Percentiles rank a stretch among this genome's conserved stretches.
These are phyloP conservation scores for Phyllostomus hastatus DNA, from an alignment of 2,113 vertebrate genomes.

Conservation along the genomic window DNA sequence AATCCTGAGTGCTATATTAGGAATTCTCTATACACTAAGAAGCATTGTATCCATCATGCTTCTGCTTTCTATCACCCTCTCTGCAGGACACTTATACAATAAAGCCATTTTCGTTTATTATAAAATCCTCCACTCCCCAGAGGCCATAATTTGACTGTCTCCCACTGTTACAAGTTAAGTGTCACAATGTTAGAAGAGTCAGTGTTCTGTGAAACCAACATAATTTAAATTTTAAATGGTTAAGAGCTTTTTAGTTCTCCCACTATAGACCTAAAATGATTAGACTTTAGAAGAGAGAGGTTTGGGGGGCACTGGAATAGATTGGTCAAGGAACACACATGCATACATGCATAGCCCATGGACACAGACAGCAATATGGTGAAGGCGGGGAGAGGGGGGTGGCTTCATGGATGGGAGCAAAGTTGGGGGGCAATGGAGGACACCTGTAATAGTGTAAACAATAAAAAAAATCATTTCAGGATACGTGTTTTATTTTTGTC, in stretches of 20 bases:
- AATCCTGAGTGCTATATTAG: neutral
- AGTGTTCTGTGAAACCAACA: neutral
- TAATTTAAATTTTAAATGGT: neutral
- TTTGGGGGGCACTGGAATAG: too few species aligned
- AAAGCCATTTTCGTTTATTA: neutral
- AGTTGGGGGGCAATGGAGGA: too few species aligned
- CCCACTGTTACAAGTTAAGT: neutral
- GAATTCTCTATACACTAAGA: neutral
- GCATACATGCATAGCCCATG: too few species aligned
- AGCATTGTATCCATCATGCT: accelerated
- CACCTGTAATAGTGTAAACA: too few species aligned
- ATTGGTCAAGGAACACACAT: too few species aligned
- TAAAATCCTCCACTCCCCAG: neutral
- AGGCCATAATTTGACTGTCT: neutral
- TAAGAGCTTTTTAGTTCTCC: neutral
- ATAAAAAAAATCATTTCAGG: neutral
- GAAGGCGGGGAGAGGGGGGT: too few species aligned
- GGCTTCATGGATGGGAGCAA: too few species aligned
- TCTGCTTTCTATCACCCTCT: neutral
- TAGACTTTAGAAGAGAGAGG: neutral
- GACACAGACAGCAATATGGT: too few species aligned
- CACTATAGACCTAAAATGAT: neutral
- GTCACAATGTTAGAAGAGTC: neutral
- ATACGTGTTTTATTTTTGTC: neutral
- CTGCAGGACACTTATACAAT: neutral